These are phyloP conservation scores for Nephrocerus scutellatus DNA, from an alignment of 2,888 invertebrate genomes.

Conservation along the genomic window DNA sequence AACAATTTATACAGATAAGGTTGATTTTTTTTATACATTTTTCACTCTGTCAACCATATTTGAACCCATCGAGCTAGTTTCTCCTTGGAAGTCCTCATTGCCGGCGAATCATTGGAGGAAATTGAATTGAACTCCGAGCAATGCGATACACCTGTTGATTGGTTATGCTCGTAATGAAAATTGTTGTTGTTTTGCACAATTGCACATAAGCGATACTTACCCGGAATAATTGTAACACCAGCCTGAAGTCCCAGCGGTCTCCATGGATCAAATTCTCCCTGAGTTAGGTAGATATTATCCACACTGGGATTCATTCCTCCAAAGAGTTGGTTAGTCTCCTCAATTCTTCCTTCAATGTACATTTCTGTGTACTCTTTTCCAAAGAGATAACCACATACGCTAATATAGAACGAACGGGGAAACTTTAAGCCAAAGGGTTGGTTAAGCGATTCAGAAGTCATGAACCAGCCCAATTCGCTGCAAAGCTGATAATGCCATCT, in stretches of 20 bases:
- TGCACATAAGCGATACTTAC: no score
- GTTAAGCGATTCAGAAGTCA: conserved; percentile 55
- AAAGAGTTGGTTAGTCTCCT: conserved; percentile 46
- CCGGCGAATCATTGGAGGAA: no score
- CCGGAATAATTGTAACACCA: conserved; percentile 33
- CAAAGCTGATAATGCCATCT: conserved; percentile 81
- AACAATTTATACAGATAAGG: no score
- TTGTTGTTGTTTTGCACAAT: no score
- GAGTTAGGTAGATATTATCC: conserved; percentile 49
- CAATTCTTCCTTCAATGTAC: conserved; percentile 21
- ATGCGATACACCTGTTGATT: no score
- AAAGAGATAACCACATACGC: conserved; percentile 28
- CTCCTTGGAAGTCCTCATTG: no score
- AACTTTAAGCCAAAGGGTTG: conserved; percentile 50
- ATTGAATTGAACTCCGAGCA: no score
- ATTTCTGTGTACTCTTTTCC: conserved; percentile 21
- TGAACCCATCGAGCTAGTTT: no score
- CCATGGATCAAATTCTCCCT: conserved; percentile 53
- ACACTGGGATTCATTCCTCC: conserved; percentile 47
- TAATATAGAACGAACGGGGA: conserved; percentile 30
- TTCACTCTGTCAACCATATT: no score
- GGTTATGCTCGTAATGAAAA: no score
- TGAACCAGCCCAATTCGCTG: conserved; percentile 75
- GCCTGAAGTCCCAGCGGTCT: conserved; percentile 45
- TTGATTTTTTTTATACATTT: no score